A percentile compares a stretch with the other conserved stretches of the same genome.
phyloP scores from a whole-genome alignment of 2,113 vertebrate genomes.

The Malurus alboscapulatus region DNA sequence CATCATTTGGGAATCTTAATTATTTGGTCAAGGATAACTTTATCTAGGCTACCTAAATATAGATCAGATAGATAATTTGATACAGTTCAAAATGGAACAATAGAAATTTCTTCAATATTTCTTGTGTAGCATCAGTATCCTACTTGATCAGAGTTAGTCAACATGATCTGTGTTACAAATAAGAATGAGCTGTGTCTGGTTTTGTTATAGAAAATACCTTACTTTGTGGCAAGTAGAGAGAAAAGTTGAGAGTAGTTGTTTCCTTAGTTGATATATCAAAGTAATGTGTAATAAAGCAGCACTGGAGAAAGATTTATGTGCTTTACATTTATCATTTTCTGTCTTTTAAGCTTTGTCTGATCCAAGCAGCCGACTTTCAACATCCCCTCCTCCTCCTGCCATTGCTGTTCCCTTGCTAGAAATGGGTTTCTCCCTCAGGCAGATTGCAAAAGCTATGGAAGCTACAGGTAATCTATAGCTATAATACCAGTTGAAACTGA shows the following conservation, averaged over 20 bases:
- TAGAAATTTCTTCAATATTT: background rate
- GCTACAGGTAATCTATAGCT: conserved; percentile 83
- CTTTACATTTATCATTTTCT: background rate
- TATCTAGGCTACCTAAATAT: background rate
- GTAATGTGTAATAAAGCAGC: background rate
- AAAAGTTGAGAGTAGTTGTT: background rate
- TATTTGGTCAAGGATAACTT: background rate
- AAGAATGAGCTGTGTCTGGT: background rate
- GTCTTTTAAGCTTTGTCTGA: conserved; percentile 87
- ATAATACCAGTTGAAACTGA: background rate
- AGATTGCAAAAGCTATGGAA: conserved; percentile 97
- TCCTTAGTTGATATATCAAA: background rate
- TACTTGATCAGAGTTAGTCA: background rate
- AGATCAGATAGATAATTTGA: background rate
- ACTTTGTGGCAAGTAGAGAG: background rate
- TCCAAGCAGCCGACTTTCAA: conserved; percentile 94
- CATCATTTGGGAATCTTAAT: background rate
- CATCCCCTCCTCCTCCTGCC: conserved; percentile 93
- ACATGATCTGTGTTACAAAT: background rate
- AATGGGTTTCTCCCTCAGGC: conserved; percentile 96
- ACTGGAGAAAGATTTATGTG: background rate
- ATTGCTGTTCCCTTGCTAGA: conserved; percentile 95
- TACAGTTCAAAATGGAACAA: background rate
- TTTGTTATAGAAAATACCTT: background rate
- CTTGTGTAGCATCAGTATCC: background rate